Evolutionary conservation across 1,140 invertebrate genomes (phyloP).

Genomic region (Macrotrachela quadricornifera): DNA sequence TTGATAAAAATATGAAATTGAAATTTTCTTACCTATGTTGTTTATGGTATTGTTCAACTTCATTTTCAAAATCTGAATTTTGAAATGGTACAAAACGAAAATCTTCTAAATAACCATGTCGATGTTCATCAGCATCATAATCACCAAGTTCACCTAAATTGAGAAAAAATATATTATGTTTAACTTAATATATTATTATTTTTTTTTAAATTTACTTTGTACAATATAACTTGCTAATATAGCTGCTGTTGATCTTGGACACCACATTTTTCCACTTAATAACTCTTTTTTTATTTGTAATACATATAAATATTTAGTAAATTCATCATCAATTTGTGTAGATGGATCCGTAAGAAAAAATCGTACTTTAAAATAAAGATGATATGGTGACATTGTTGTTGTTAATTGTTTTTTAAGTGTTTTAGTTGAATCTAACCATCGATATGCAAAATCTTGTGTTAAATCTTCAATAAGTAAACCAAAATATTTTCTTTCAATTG

Average conservation of each 20-base stretch:
- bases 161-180: too few relatives aligned
- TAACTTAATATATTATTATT: too few relatives aligned
- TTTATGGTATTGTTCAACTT: constrained; percentile 74
- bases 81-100: constrained; percentile 58
- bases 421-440: neutral
- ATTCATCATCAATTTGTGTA: constrained; percentile 69
- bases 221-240: constrained; percentile 80
- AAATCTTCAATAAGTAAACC: constrained; percentile 1
- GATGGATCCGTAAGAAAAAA: constrained; percentile 93
- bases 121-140: constrained; percentile 66
- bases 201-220: constrained; percentile 50
- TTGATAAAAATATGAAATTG: neutral
- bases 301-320: constrained; percentile 71
- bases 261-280: constrained; percentile 53
- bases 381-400: constrained; percentile 25
- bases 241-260: constrained; percentile 47
- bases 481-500: neutral
- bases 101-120: constrained; percentile 49
- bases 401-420: neutral
- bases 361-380: constrained; percentile 55
- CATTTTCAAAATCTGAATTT: constrained; percentile 62
- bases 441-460: neutral
- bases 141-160: constrained; percentile 90
- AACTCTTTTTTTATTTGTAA: constrained; percentile 78
- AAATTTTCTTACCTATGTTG: constrained; percentile 46